A percentile compares a stretch with the other conserved stretches of the same genome.
These are phyloP conservation scores for Polypedilum vanderplanki DNA, from an alignment of 1,140 invertebrate species.

Conservation along the genomic window DNA sequence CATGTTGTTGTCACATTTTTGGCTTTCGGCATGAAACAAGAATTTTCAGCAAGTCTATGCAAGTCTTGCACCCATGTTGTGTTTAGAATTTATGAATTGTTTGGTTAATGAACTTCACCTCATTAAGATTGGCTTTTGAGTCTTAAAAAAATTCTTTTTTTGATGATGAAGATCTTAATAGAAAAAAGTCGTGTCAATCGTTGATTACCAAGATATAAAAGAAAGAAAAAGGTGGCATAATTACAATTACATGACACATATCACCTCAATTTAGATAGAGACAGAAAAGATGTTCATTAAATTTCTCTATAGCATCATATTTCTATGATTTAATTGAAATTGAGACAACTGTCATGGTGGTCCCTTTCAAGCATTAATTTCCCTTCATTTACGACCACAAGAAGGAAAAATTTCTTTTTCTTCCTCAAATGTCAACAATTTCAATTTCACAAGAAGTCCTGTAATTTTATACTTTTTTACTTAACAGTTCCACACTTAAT, in stretches of 20 bases:
- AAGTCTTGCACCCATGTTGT: background rate
- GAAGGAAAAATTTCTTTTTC: background rate
- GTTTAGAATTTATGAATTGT: conserved; percentile 23
- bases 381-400: background rate
- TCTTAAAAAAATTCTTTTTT: background rate
- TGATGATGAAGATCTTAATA: background rate
- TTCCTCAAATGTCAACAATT: background rate
- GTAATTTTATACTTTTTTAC: conserved; percentile 27
- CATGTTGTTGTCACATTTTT: background rate
- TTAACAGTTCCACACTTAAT: background rate
- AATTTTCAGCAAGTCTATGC: conserved; percentile 22
- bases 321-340: conserved; percentile 21
- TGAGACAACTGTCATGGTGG: conserved; percentile 21
- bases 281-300: background rate
- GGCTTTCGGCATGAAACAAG: conserved; percentile 7
- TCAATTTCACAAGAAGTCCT: background rate
- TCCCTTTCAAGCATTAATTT: background rate
- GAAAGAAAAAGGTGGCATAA: background rate
- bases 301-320: background rate
- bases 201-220: background rate
- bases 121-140: background rate
- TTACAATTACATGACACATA: background rate
- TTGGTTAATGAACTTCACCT: conserved; percentile 12
- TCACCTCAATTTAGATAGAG: background rate
- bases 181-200: background rate